A percentile compares a stretch with the other conserved stretches of the same genome.
Evolutionary conservation across 2,113 vertebrate genomes (phyloP).

Genomic region (Coturnix japonica): DNA sequence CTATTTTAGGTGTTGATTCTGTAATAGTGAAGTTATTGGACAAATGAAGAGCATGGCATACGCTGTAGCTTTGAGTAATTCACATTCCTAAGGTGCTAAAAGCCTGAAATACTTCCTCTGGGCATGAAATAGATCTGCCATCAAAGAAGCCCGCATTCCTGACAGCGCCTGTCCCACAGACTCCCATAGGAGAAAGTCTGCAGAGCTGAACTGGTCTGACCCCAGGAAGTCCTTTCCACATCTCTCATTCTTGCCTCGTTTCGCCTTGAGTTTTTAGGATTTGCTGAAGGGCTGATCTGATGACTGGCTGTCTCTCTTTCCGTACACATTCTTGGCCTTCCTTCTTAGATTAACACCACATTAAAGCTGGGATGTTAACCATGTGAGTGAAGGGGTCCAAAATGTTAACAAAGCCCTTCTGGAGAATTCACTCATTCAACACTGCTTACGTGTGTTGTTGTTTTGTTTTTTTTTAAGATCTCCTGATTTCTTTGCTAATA

Average conservation of each 20-base stretch:
- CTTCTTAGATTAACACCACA: constrained; percentile 15
- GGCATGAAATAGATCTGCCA: constrained; percentile 40
- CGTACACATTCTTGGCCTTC: neutral
- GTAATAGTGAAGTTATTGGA: constrained; percentile 51
- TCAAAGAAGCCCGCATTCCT: constrained; percentile 45
- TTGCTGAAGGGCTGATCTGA: constrained; percentile 3
- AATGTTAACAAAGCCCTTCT: neutral
- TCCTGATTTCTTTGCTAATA: neutral
- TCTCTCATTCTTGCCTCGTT: constrained; percentile 4
- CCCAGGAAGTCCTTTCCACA: constrained; percentile 53
- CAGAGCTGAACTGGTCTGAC: constrained; percentile 55
- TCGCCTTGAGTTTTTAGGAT: constrained; percentile 19
- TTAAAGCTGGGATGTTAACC: constrained; percentile 28
- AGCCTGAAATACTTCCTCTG: constrained; percentile 64
- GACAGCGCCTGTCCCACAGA: constrained; percentile 42
- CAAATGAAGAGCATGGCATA: constrained; percentile 31
- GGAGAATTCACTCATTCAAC: neutral
- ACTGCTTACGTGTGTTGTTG: neutral
- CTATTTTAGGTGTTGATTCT: constrained; percentile 42
- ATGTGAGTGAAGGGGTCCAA: neutral
- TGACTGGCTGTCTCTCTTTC: neutral
- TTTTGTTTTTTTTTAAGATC: neutral
- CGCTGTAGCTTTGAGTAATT: constrained; percentile 20
- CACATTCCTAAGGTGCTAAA: constrained; percentile 62
- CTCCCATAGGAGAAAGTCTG: constrained; percentile 33